phyloP scores from a whole-genome alignment of 2,888 invertebrate species.

The Saturnia japonica region DNA sequence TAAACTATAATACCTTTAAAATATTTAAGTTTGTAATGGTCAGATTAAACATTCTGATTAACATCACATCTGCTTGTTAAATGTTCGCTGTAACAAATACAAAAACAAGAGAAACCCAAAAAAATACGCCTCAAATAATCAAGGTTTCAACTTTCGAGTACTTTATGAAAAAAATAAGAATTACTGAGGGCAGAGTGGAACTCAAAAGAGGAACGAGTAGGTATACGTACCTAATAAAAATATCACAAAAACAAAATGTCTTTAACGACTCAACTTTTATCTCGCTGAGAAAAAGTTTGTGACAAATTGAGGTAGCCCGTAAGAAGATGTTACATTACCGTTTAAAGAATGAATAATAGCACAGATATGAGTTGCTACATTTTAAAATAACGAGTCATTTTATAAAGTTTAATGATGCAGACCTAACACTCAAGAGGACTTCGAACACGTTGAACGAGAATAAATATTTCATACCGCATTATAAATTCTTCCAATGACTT shows the following conservation, averaged over 20 bases:
- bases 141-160: slow-evolving; percentile 19
- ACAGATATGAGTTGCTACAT: slow-evolving; percentile 3
- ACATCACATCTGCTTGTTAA: too few relatives aligned
- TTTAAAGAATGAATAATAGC: slow-evolving; percentile 8
- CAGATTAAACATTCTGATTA: too few relatives aligned
- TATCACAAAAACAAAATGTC: slow-evolving; percentile 46
- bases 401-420: background rate
- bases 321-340: slow-evolving; percentile 20
- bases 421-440: background rate
- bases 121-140: slow-evolving; percentile 18
- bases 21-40: too few relatives aligned
- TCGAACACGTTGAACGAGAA: background rate
- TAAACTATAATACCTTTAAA: too few relatives aligned
- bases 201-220: slow-evolving; percentile 12
- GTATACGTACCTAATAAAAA: slow-evolving; percentile 20
- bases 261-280: slow-evolving; percentile 59
- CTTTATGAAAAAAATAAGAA: slow-evolving; percentile 19
- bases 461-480: background rate
- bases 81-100: too few relatives aligned
- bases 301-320: slow-evolving; percentile 66
- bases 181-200: slow-evolving; percentile 15
- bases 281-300: slow-evolving; percentile 51
- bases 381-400: background rate
- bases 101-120: background rate
- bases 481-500: background rate